phyloP scores from a whole-genome alignment of 2,113 vertebrate genomes.

The Fulmarus glacialis region DNA sequence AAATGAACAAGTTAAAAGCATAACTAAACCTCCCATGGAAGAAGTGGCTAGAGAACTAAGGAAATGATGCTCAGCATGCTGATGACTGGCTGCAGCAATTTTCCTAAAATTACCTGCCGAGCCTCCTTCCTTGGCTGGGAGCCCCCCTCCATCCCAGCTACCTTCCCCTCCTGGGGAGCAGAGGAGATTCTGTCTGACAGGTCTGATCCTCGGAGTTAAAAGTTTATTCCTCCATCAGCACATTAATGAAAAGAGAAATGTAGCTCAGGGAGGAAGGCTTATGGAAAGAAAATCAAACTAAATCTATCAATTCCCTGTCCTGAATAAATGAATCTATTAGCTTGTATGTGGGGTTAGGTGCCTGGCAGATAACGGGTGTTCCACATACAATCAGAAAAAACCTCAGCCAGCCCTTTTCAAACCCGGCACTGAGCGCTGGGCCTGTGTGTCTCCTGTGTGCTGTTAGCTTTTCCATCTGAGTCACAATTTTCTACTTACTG shows the following conservation, averaged over 20 bases:
- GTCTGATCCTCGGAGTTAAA: slow-evolving; percentile 14
- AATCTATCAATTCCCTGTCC: slow-evolving; percentile 23
- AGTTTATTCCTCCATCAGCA: slow-evolving; percentile 50
- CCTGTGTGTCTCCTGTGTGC: background rate
- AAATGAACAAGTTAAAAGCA: background rate
- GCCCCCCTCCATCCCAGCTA: background rate
- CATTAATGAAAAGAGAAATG: slow-evolving; percentile 27
- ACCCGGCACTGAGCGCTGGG: background rate
- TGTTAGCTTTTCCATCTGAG: background rate
- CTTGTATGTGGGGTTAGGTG: background rate
- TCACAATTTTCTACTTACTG: background rate
- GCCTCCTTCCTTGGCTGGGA: background rate
- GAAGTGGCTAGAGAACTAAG: background rate
- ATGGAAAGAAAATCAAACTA: slow-evolving; percentile 9
- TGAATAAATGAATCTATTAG: slow-evolving; percentile 37
- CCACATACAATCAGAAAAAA: background rate
- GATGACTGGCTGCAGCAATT: background rate
- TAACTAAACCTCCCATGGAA: background rate
- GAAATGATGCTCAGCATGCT: background rate
- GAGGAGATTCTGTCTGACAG: slow-evolving; percentile 16
- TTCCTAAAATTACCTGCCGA: background rate
- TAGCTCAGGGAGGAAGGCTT: slow-evolving; percentile 28
- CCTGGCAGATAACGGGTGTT: background rate
- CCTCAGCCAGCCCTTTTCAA: background rate
- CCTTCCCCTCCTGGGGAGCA: background rate